Percentiles rank a stretch among this genome's conserved stretches.
Conservation (phyloP, 2,888 invertebrate genomes). For the Tetanocera ferruginea region DNA sequence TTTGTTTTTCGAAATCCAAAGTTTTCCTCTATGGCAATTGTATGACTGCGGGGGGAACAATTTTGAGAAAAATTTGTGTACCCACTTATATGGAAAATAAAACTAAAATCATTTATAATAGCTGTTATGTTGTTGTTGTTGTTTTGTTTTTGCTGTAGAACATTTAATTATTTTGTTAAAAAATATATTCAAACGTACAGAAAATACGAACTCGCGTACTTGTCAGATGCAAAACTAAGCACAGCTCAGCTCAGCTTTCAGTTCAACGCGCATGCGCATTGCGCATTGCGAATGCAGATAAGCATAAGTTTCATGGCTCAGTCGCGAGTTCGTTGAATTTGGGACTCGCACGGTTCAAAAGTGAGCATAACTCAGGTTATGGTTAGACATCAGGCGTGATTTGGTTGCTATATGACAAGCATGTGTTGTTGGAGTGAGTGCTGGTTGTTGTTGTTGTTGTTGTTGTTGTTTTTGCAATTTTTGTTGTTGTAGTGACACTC, state of each 20-base stretch:
- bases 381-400: constrained; percentile 20
- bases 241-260: too few species aligned
- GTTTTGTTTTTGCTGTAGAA: constrained; percentile 13
- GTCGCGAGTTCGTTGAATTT: background rate
- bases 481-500: constrained; percentile 15
- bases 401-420: constrained; percentile 11
- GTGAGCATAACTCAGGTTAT: constrained; percentile 14
- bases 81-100: background rate
- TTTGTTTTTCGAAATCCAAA: background rate
- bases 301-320: constrained; percentile 7
- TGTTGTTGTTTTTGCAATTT: background rate
- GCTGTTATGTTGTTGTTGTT: background rate
- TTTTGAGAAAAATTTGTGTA: background rate
- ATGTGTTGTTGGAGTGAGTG: background rate
- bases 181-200: background rate
- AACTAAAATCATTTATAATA: background rate
- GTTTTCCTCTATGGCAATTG: background rate
- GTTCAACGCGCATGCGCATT: background rate
- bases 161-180: constrained; percentile 32
- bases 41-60: background rate
- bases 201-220: background rate
- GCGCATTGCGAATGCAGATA: constrained; percentile 26
- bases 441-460: constrained; percentile 9
- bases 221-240: background rate
- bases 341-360: constrained; percentile 23